phyloP scores from a whole-genome alignment of 2,888 invertebrate species.

The Drosophila birchii region DNA sequence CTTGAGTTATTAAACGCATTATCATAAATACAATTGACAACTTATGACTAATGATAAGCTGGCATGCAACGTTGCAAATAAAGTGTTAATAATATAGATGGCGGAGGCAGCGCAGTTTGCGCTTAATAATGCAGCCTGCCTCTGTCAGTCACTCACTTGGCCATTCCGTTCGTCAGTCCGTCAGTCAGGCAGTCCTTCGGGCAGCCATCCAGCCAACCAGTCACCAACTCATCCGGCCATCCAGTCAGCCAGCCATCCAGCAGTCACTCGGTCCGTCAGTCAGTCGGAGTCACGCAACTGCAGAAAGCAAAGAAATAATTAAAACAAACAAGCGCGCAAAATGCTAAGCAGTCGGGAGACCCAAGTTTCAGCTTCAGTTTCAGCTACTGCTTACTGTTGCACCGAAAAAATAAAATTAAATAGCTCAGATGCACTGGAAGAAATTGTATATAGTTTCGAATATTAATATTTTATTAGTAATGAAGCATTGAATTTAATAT shows the following conservation, averaged over 20 bases:
- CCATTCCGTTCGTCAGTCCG: conserved; percentile 30
- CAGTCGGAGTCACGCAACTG: conserved; percentile 67
- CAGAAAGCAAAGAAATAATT: conserved; percentile 77
- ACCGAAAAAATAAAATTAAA: background rate
- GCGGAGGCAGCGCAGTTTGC: conserved; percentile 75
- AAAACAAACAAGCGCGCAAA: conserved; percentile 81
- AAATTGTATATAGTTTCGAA: background rate
- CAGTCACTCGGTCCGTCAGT: conserved; percentile 46
- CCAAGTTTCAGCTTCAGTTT: conserved; percentile 30
- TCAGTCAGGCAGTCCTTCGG: conserved; percentile 35
- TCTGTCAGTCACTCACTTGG: conserved; percentile 28
- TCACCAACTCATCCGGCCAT: conserved; percentile 28
- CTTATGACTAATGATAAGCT: conserved; percentile 79
- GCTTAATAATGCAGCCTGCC: conserved; percentile 71
- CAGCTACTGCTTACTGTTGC: conserved; percentile 24
- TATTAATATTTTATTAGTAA: background rate
- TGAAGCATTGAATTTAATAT: accelerated
- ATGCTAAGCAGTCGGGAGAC: conserved; percentile 66
- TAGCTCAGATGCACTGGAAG: background rate
- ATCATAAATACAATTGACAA: conserved; percentile 80
- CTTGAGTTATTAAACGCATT: conserved; percentile 79
- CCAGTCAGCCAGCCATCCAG: conserved; percentile 39
- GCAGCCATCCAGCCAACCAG: conserved; percentile 28
- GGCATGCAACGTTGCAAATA: conserved; percentile 76
- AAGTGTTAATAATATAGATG: conserved; percentile 82